These are phyloP conservation scores for Glossophaga mutica DNA, from an alignment of 2,797 vertebrate species.

Conservation along the genomic window DNA sequence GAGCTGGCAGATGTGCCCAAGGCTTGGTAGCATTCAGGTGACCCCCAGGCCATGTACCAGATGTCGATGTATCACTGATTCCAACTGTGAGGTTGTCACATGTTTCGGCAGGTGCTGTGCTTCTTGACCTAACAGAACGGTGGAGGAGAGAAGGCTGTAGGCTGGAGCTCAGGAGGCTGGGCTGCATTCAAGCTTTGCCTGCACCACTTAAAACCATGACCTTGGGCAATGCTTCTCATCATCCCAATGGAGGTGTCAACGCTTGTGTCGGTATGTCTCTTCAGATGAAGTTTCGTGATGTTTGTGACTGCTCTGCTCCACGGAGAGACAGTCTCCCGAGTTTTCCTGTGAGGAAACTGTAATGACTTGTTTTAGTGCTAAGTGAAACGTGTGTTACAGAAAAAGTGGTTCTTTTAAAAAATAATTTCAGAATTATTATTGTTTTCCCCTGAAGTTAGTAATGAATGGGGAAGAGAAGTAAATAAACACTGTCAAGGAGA, in stretches of 20 bases:
- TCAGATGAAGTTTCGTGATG: not conserved
- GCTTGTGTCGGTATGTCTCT: not conserved
- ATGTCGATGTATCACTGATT: not conserved
- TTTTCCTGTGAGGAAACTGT: not conserved
- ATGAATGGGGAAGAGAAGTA: not conserved
- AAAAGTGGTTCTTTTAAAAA: not conserved
- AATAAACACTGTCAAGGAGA: not conserved
- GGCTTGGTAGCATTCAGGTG: not conserved
- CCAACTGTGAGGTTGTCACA: not conserved
- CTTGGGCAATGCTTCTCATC: no score
- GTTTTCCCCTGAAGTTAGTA: not conserved
- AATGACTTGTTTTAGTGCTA: not conserved
- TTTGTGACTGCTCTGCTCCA: accelerated
- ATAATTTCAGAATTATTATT: not conserved
- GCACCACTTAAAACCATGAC: no score
- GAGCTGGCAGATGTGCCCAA: not conserved
- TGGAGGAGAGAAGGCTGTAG: not conserved
- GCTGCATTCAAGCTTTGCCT: accelerated
- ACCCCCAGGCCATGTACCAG: not conserved
- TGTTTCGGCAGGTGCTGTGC: not conserved
- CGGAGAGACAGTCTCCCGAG: not conserved
- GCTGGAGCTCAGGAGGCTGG: not conserved
- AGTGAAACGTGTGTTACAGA: not conserved
- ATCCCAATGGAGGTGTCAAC: not conserved
- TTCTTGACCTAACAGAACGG: not conserved